A percentile compares a stretch with the other conserved stretches of the same genome.
Evolutionary conservation across 2,888 invertebrate genomes (phyloP).

Genomic region (Hirtodrosophila confusa): DNA sequence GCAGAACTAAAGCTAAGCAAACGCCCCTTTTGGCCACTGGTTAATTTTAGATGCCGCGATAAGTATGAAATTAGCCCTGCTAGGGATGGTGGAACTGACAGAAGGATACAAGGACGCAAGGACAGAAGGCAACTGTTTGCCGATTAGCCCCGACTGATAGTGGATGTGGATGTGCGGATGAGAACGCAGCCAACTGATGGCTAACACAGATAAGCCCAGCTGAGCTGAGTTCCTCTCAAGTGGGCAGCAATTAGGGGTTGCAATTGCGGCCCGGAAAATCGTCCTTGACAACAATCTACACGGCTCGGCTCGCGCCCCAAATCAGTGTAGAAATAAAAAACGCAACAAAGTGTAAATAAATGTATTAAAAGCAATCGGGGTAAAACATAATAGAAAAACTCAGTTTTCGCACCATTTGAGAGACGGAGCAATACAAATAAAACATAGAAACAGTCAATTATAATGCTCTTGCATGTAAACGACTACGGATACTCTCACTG

Average conservation of each 20-base stretch:
- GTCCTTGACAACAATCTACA: constrained; percentile 54
- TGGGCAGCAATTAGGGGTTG: constrained; percentile 76
- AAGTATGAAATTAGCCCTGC: constrained; percentile 47
- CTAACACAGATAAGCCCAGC: constrained; percentile 65
- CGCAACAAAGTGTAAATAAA: constrained; percentile 75
- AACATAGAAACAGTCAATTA: constrained; percentile 6
- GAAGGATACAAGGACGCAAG: constrained; percentile 23
- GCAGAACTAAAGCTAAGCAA: constrained; percentile 57
- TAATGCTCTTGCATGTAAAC: not conserved
- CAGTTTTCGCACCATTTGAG: constrained; percentile 68
- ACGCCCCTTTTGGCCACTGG: constrained; percentile 59
- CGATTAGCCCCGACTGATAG: constrained; percentile 52
- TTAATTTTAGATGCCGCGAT: constrained; percentile 66
- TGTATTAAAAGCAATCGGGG: constrained; percentile 61
- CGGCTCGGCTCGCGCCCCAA: constrained; percentile 61
- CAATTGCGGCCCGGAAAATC: constrained; percentile 49
- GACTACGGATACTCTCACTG: too few species aligned
- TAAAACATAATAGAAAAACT: constrained; percentile 45
- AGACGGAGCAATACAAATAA: constrained; percentile 14
- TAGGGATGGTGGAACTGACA: constrained; percentile 29
- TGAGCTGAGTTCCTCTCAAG: constrained; percentile 60
- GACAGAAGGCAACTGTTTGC: constrained; percentile 43
- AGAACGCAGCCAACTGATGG: constrained; percentile 65
- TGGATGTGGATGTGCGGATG: constrained; percentile 45
- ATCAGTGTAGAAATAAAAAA: constrained; percentile 49